Evolutionary conservation across 2,113 vertebrate genomes (phyloP), one percentile per base, ranked within the genome.

Genomic region (Drymodes brunneopygia): DNA sequence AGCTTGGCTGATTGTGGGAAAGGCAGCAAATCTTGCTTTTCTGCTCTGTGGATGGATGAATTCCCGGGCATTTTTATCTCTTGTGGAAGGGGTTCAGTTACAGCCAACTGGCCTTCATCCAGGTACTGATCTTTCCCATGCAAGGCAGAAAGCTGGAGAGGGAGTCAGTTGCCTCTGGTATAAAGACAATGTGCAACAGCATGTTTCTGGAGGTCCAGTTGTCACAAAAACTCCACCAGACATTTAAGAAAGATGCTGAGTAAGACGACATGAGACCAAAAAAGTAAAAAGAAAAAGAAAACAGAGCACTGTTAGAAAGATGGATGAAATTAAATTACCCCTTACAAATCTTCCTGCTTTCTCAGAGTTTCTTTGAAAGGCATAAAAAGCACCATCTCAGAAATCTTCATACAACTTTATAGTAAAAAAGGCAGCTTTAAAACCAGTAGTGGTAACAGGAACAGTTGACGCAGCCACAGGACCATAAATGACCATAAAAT

Each of bases 101-200:
- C 91, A 95, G 86, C 54, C 2, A 20, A 20, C 70, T 97, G 95
- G 95, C 91, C 81, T 86, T 78, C 87, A 70, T 95, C 95, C 95
- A 96, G 93, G 93, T 93, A 53, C 53, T 85, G 91, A 83, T 95
- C 62, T 91, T 96, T 95, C 90, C 94, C 91, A 95, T 81, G 79
- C 87, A 80, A 87, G n/a, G 57, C 69, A 88, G 77, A 95, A 92
- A 91, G 53, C 61, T 73, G 61, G 61, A 87, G 65, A 89, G 4
- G 1, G 44, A 81, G 33, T 75, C 50, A 67, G 0, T 18, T 73
- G 78, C 66, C 45, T 75, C 57, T 80, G 48, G 45, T 79, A 61
- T 15, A 91, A 75, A 45, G 33, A 40, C 2, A 8, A 61, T 23
- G 33, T 33, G 58, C 50, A 70, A 50, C 21, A 74, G 36, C 19